Evolutionary conservation across 2,888 invertebrate genomes (phyloP).

Genomic region (Dendrolimus pini): DNA sequence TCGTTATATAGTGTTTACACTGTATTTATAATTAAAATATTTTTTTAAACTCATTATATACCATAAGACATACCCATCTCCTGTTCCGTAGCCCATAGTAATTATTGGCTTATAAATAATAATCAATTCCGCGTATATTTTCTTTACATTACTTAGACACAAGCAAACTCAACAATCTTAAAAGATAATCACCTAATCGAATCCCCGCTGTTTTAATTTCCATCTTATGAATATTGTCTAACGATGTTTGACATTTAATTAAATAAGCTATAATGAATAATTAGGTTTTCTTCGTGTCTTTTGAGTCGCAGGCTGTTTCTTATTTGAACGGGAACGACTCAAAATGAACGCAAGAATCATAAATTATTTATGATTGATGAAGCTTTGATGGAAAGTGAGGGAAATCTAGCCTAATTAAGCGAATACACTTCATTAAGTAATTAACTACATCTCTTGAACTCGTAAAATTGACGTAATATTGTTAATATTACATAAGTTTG

Average conservation of each 20-base stretch:
- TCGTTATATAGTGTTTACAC: too few species aligned
- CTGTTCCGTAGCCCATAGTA: not conserved
- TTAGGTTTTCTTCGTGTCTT: conserved; percentile 1
- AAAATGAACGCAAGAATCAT: conserved; percentile 16
- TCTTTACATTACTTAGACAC: conserved; percentile 48
- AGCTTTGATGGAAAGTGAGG: conserved; percentile 19
- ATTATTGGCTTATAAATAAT: conserved; percentile 16
- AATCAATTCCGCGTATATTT: conserved; percentile 55
- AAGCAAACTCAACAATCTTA: conserved; percentile 35
- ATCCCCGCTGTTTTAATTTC: conserved; percentile 1
- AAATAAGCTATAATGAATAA: not conserved
- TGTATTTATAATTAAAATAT: not conserved
- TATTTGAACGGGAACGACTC: conserved; percentile 10
- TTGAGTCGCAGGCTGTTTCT: conserved; percentile 5
- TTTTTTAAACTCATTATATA: not conserved
- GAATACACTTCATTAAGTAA: conserved; percentile 9
- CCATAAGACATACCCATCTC: not conserved
- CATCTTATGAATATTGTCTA: not conserved
- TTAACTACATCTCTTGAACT: conserved; percentile 6
- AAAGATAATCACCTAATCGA: not conserved
- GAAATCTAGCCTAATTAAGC: conserved; percentile 13
- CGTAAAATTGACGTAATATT: conserved; percentile 3
- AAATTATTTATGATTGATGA: conserved; percentile 27
- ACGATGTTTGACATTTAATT: not conserved
- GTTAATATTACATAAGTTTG: conserved; percentile 2